phyloP scores from a whole-genome alignment of 2,113 vertebrate genomes.

The Carassius gibelio region DNA sequence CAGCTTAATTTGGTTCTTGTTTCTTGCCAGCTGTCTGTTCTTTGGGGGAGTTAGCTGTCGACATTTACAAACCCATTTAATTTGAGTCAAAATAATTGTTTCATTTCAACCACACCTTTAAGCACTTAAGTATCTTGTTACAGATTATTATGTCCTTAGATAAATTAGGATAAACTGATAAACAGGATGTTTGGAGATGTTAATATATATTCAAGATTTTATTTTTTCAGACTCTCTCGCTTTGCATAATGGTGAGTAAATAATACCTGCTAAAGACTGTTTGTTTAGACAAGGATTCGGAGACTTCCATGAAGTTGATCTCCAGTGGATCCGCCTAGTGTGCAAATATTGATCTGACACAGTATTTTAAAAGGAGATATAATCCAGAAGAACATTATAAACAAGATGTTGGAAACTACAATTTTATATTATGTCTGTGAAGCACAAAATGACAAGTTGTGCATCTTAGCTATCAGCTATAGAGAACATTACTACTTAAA shows the following conservation, averaged over 20 bases:
- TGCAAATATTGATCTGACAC: slow-evolving; percentile 70
- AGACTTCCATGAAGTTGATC: slow-evolving; percentile 71
- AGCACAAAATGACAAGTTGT: not conserved
- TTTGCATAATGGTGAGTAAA: slow-evolving; percentile 55
- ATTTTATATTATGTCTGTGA: not conserved
- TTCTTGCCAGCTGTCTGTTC: not conserved
- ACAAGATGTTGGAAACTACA: slow-evolving; percentile 23
- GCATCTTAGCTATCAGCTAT: not conserved
- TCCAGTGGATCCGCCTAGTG: slow-evolving; percentile 57
- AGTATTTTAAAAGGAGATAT: slow-evolving; percentile 70
- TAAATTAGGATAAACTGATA: slow-evolving; percentile 17
- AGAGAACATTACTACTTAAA: not conserved
- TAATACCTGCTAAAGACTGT: slow-evolving; percentile 49
- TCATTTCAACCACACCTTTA: not conserved
- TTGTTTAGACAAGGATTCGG: slow-evolving; percentile 44
- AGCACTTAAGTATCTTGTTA: not conserved
- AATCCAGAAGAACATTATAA: slow-evolving; percentile 28
- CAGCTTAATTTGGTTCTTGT: slow-evolving; percentile 14
- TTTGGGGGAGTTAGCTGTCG: not conserved
- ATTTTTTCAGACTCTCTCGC: slow-evolving; percentile 41
- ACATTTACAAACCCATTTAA: not conserved
- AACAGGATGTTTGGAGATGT: slow-evolving; percentile 35
- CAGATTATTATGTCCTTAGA: slow-evolving; percentile 10
- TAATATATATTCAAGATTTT: slow-evolving; percentile 65
- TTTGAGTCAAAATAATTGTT: not conserved